phyloP scores from a whole-genome alignment of 2,888 invertebrate species.

The Scaptomyza reducta region DNA sequence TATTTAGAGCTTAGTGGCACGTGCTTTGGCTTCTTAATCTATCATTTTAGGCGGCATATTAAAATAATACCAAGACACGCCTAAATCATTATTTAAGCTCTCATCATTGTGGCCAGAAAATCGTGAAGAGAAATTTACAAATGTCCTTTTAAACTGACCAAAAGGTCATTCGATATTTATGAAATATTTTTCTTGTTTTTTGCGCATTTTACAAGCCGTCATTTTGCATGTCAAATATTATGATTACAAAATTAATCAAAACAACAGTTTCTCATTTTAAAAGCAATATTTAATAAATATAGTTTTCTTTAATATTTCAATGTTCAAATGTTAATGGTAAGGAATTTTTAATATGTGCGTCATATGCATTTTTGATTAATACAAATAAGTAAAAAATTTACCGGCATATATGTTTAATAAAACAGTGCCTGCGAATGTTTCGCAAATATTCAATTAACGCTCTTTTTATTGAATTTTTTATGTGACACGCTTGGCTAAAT shows the following conservation, averaged over 20 bases:
- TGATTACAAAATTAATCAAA: slow-evolving; percentile 40
- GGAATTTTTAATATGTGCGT: background rate
- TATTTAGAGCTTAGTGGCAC: slow-evolving; percentile 66
- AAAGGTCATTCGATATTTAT: slow-evolving; percentile 8
- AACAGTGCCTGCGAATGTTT: background rate
- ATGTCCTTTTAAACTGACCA: slow-evolving; percentile 32
- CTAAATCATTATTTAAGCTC: slow-evolving; percentile 7
- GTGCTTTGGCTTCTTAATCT: slow-evolving; percentile 42
- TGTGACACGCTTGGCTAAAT: slow-evolving; percentile 1
- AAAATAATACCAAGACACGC: slow-evolving; percentile 10
- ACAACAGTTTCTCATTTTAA: background rate
- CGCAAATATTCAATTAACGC: too few relatives aligned
- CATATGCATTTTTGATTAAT: slow-evolving; percentile 3
- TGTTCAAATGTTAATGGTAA: background rate
- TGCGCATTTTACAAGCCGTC: background rate
- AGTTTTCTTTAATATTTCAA: background rate
- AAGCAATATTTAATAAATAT: background rate
- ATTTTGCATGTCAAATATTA: slow-evolving; percentile 21
- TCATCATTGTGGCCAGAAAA: slow-evolving; percentile 3
- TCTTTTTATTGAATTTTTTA: slow-evolving; percentile 9
- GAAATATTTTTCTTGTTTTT: slow-evolving; percentile 6
- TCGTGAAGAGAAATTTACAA: slow-evolving; percentile 14
- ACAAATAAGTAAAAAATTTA: background rate
- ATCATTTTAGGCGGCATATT: slow-evolving; percentile 28
- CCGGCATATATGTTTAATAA: background rate